Percentiles rank a stretch among this genome's conserved stretches.
Evolutionary conservation across 1,140 invertebrate genomes (phyloP).

Genomic region (Harlomillsia oculata): DNA sequence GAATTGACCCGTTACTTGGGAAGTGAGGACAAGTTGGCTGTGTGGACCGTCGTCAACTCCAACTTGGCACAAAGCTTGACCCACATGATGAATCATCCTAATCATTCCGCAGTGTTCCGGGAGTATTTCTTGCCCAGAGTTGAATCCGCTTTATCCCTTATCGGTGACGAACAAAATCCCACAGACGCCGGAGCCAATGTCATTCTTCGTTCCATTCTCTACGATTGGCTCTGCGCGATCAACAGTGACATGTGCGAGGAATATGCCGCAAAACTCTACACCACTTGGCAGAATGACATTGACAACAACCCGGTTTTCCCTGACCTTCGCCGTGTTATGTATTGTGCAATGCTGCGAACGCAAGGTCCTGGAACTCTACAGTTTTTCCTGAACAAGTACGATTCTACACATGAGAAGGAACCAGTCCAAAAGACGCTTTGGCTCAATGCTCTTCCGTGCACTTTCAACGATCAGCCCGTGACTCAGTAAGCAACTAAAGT

Average conservation of each 20-base stretch:
- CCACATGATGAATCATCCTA: not conserved
- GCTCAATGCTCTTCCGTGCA: too few species aligned
- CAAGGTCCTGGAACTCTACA: too few species aligned
- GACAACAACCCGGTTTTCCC: not conserved
- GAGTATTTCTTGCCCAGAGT: conserved; percentile 8
- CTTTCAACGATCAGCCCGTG: too few species aligned
- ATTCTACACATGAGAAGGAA: too few species aligned
- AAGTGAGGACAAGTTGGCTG: not conserved
- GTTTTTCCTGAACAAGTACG: too few species aligned
- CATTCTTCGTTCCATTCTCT: not conserved
- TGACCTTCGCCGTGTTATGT: not conserved
- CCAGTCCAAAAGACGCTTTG: too few species aligned
- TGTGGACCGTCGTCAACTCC: not conserved
- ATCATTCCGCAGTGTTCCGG: not conserved
- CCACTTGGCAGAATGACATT: not conserved
- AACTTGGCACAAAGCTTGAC: not conserved
- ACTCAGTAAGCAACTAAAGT: too few species aligned
- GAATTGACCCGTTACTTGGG: not conserved
- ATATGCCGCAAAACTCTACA: conserved; percentile 3
- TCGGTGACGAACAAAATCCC: conserved; percentile 6
- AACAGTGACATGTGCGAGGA: not conserved
- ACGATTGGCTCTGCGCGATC: conserved; percentile 7
- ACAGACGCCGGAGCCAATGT: not conserved
- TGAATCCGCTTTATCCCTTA: conserved; percentile 7
- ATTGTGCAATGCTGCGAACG: conserved; percentile 1